A percentile compares a stretch with the other conserved stretches of the same genome.
phyloP scores from a whole-genome alignment of 2,888 invertebrate genomes.

The Lochmaea crataegi region DNA sequence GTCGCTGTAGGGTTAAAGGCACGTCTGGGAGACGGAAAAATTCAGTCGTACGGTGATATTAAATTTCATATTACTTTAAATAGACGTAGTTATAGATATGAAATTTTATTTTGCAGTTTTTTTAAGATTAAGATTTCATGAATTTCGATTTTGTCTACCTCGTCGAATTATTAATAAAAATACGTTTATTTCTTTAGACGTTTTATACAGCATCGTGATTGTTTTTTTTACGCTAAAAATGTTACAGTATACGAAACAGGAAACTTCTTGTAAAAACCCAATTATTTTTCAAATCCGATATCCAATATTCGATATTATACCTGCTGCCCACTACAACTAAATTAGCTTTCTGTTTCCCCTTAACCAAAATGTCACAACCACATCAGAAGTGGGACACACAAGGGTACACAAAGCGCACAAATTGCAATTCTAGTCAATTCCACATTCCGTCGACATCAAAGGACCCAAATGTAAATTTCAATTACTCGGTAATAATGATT shows the following conservation, averaged over 20 bases:
- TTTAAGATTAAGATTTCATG: not conserved
- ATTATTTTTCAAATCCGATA: conserved; percentile 8
- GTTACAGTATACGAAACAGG: too few species aligned
- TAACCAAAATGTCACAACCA: conserved; percentile 44
- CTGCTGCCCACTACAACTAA: conserved; percentile 19
- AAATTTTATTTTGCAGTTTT: not conserved
- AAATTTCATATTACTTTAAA: conserved; percentile 27
- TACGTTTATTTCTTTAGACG: too few species aligned
- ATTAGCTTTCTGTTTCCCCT: conserved; percentile 30
- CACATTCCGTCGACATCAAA: conserved; percentile 50
- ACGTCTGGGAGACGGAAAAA: conserved; percentile 28
- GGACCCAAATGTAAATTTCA: conserved; percentile 57
- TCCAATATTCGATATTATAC: conserved; percentile 16
- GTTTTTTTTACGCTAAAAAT: too few species aligned
- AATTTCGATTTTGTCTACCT: not conserved
- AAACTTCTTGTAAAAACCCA: not conserved
- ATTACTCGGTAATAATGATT: conserved; percentile 58
- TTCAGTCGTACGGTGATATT: conserved; percentile 17
- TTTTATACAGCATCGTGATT: too few species aligned
- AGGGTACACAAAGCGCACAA: conserved; percentile 46
- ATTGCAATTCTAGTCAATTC: conserved; percentile 52
- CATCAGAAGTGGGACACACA: conserved; percentile 38
- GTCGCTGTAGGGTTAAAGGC: conserved; percentile 27
- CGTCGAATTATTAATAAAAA: not conserved
- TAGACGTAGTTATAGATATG: not conserved